Percentiles rank a stretch among this genome's conserved stretches.
These are phyloP conservation scores for Galaxias olidus DNA, from an alignment of 2,797 vertebrate species.

Conservation along the genomic window DNA sequence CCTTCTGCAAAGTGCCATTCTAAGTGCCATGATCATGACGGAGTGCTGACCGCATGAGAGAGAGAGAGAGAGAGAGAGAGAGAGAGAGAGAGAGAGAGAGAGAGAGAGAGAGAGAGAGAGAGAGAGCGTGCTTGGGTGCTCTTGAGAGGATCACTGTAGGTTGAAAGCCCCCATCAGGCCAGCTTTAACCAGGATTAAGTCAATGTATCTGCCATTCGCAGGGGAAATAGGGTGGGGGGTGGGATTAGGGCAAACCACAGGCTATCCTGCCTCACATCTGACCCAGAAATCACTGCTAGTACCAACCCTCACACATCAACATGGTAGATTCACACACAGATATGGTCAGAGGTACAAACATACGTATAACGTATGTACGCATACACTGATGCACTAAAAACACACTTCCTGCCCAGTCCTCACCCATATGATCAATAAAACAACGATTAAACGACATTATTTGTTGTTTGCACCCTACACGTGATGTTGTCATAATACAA, in stretches of 20 bases:
- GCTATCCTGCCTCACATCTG: constrained; percentile 18
- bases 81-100: neutral
- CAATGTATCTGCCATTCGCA: constrained; percentile 39
- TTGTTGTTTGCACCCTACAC: too few relatives aligned
- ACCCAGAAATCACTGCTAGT: constrained; percentile 29
- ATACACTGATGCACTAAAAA: too few relatives aligned
- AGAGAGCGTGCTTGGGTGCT: constrained; percentile 6
- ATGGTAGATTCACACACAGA: constrained; percentile 23
- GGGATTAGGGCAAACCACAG: constrained; percentile 40
- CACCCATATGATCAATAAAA: neutral
- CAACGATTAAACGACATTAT: too few relatives aligned
- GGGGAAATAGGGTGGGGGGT: constrained; percentile 23
- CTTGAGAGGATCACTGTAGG: constrained; percentile 17
- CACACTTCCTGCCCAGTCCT: too few relatives aligned
- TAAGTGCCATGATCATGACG: too few relatives aligned
- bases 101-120: neutral
- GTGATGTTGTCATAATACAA: too few relatives aligned
- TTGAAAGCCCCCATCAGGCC: constrained; percentile 28
- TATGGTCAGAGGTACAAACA: too few relatives aligned
- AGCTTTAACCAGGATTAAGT: constrained; percentile 47
- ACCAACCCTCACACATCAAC: constrained; percentile 18
- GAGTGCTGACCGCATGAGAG: too few relatives aligned
- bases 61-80: neutral
- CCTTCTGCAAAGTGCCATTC: too few relatives aligned
- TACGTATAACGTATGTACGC: too few relatives aligned